Evolutionary conservation across 2,797 vertebrate species (phyloP), one percentile per base, ranked within the genome.

Genomic region (Malurus leucopterus): DNA sequence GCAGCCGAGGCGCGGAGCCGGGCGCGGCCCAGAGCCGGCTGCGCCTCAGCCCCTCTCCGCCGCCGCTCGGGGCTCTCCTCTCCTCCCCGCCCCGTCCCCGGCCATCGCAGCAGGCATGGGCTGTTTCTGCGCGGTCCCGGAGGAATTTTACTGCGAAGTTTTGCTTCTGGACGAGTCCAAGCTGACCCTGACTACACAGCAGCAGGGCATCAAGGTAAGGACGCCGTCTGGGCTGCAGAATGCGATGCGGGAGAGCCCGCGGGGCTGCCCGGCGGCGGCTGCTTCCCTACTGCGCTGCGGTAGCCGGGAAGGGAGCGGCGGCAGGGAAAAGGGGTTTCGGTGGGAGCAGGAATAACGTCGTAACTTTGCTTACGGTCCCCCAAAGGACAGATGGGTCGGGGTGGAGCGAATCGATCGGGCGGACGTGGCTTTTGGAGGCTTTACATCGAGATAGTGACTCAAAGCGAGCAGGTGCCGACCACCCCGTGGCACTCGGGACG

Each of bases 71-170:
- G 58, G 41, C 15, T 65, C 30, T 46, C 24, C 7, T 49, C 57
- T 21, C 57, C 49, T 81, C 22, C 9, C 29, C 5, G 6, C 17
- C 29, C 64, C 30, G 67, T 58, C 41, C 8, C 64, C 40, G 53
- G 50, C 53, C 74, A 13, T 57, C 74, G 74, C 86, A 67, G 93
- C 84, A 93, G 96, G 80, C 92, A 98, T 98, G 98, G 98, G 98
- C 89, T 98, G 98, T 65, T 98, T 98, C 96, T 98, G 98, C 93
- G 97, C 97, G 2, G 97, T 96, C 46, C 98, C 97, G 57, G 98
- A 98, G 93, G 98, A 98, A 95, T 98, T 98, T 83, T 98, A 98
- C 95, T 98, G 98, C 94, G 98, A 98, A 96, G 98, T 98, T 96
- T 92, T 98, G 94, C 98, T 98, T 49, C 96, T 98, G 96, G 98